phyloP scores from a whole-genome alignment of 2,113 vertebrate genomes.

The Puntigrus tetrazona region DNA sequence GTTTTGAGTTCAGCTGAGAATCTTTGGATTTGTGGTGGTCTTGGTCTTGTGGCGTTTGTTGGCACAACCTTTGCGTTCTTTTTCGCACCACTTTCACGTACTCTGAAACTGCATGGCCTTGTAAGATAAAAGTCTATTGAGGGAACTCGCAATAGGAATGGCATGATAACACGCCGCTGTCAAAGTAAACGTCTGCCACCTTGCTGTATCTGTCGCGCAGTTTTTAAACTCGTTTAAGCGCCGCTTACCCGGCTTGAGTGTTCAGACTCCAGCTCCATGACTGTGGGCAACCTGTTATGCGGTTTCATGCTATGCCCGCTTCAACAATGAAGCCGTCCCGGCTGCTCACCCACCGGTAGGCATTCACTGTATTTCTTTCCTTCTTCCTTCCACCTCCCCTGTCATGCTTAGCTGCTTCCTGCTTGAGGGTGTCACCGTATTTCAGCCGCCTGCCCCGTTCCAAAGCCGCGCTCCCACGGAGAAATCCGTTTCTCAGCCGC shows the following conservation, averaged over 20 bases:
- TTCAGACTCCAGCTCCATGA: slow-evolving; percentile 19
- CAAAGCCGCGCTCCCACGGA: slow-evolving; percentile 43
- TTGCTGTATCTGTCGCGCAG: not conserved
- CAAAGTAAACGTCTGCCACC: not conserved
- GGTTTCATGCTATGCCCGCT: slow-evolving; percentile 50
- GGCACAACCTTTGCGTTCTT: too few species aligned
- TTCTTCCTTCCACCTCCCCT: slow-evolving; percentile 39
- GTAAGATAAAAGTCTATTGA: not conserved
- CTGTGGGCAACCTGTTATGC: slow-evolving; percentile 31
- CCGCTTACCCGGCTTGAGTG: not conserved
- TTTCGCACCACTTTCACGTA: too few species aligned
- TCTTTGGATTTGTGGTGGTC: too few species aligned
- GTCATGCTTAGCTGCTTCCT: slow-evolving; percentile 35
- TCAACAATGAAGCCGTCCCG: slow-evolving; percentile 53
- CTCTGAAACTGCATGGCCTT: not conserved
- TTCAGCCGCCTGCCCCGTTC: slow-evolving; percentile 46
- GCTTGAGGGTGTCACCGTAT: slow-evolving; percentile 58
- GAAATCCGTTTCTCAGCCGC: slow-evolving; percentile 51
- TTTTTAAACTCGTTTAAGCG: not conserved
- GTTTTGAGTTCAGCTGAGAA: not conserved
- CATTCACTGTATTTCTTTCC: slow-evolving; percentile 36
- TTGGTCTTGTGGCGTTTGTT: too few species aligned
- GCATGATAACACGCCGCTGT: not conserved
- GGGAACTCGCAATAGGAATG: not conserved
- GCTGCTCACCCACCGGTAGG: not conserved